phyloP scores from a whole-genome alignment of 2,797 vertebrate genomes.

The Nannoperca australis region DNA sequence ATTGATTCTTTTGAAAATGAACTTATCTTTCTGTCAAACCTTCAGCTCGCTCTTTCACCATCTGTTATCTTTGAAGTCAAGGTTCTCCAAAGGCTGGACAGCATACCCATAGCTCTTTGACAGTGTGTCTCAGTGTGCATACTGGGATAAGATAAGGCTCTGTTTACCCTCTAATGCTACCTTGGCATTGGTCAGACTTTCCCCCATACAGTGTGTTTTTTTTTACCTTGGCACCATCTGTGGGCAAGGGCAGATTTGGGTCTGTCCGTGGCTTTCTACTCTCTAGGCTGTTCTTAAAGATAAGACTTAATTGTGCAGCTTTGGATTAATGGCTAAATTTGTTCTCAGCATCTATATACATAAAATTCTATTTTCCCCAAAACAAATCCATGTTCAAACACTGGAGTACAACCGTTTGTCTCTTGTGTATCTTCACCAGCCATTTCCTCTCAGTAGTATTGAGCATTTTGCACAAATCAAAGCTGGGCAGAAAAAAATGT shows the following conservation, averaged over 20 bases:
- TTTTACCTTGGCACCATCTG: constrained; percentile 72
- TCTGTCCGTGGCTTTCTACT: constrained; percentile 65
- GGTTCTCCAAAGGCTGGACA: constrained; percentile 66
- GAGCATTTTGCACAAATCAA: constrained; percentile 9
- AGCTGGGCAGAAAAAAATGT: not conserved
- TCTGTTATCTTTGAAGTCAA: constrained; percentile 69
- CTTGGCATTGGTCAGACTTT: constrained; percentile 69
- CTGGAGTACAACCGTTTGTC: not conserved
- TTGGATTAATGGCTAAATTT: constrained; percentile 46
- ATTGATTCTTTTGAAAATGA: constrained; percentile 21
- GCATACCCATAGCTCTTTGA: constrained; percentile 57
- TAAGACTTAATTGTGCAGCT: constrained; percentile 56
- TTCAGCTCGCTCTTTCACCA: constrained; percentile 45
- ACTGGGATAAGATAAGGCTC: constrained; percentile 77
- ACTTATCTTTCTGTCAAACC: constrained; percentile 38
- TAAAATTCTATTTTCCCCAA: not conserved
- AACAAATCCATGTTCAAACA: not conserved
- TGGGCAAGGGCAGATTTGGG: constrained; percentile 63
- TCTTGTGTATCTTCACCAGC: not conserved
- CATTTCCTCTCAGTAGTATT: not conserved
- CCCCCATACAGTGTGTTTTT: constrained; percentile 63
- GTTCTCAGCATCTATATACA: constrained; percentile 28
- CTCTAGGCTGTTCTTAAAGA: constrained; percentile 59
- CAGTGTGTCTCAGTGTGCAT: constrained; percentile 55
- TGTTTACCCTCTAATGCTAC: constrained; percentile 74